These are phyloP conservation scores for Staurois parvus DNA, from an alignment of 2,797 vertebrate species.

Conservation along the genomic window DNA sequence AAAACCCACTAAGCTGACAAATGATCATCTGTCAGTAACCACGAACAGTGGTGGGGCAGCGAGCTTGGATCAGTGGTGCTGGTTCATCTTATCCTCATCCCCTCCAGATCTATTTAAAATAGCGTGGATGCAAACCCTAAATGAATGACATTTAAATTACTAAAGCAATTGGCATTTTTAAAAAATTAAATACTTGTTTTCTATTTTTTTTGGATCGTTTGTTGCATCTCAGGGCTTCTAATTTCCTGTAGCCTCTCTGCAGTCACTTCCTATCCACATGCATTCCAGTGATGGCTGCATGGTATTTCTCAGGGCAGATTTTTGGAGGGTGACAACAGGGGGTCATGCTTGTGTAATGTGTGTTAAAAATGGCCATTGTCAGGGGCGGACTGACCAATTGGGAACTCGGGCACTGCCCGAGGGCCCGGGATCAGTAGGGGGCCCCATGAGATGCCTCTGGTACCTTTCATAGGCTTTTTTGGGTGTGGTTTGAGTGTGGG, in stretches of 20 bases:
- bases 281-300: background rate
- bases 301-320: too few species aligned
- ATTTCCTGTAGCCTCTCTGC: background rate
- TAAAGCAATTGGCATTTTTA: background rate
- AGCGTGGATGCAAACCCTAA: background rate
- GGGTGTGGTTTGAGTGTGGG: too few species aligned
- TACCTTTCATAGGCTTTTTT: too few species aligned
- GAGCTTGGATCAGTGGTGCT: background rate
- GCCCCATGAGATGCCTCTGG: too few species aligned
- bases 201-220: background rate
- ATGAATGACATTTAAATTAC: background rate
- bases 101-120: background rate
- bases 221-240: too few species aligned
- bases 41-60: background rate
- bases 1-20: slow-evolving; percentile 3
- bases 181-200: background rate
- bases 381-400: too few species aligned
- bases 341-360: too few species aligned
- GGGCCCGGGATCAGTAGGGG: too few species aligned
- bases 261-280: background rate
- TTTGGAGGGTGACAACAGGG: too few species aligned
- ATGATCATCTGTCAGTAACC: background rate
- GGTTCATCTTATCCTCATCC: background rate
- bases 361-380: too few species aligned
- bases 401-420: too few species aligned